phyloP scores from a whole-genome alignment of 1,140 invertebrate species.

The Drosophila auraria region DNA sequence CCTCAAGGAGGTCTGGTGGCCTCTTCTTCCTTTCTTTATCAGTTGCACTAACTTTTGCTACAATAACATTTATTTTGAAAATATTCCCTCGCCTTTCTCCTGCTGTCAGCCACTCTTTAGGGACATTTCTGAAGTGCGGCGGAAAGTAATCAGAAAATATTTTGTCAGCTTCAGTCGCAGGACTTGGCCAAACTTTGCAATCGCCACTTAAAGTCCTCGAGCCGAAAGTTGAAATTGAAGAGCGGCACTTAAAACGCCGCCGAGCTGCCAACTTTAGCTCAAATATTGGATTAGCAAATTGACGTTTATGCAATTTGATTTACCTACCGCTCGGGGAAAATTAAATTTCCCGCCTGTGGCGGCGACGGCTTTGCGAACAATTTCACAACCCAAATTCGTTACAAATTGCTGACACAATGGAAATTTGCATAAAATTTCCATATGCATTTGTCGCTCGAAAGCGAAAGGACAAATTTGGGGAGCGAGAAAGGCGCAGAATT shows the following conservation, averaged over 20 bases:
- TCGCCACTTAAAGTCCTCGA: constrained; percentile 54
- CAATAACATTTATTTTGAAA: constrained; percentile 80
- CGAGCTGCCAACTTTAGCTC: constrained; percentile 5
- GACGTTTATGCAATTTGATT: constrained; percentile 82
- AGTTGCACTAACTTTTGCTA: constrained; percentile 73
- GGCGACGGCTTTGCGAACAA: constrained; percentile 56
- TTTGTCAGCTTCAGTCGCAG: constrained; percentile 70
- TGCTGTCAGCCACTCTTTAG: constrained; percentile 8
- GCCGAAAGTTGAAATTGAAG: constrained; percentile 45
- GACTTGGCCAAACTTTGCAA: constrained; percentile 27
- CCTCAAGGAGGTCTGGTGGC: constrained; percentile 11
- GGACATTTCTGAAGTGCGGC: constrained; percentile 61
- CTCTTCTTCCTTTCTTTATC: constrained; percentile 41
- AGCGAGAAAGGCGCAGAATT: constrained; percentile 43
- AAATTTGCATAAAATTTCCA: constrained; percentile 81
- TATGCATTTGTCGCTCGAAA: constrained; percentile 57
- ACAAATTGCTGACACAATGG: constrained; percentile 76
- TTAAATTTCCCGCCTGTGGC: constrained; percentile 60
- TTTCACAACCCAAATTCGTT: constrained; percentile 74
- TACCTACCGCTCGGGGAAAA: constrained; percentile 64
- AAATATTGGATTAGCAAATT: constrained; percentile 71
- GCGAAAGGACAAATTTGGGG: constrained; percentile 56
- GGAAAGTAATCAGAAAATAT: constrained; percentile 81
- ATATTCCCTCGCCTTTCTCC: constrained; percentile 45
- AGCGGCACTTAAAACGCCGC: constrained; percentile 37